These are phyloP conservation scores for Conopomorpha cramerella DNA, from an alignment of 1,140 invertebrate genomes.

Conservation along the genomic window DNA sequence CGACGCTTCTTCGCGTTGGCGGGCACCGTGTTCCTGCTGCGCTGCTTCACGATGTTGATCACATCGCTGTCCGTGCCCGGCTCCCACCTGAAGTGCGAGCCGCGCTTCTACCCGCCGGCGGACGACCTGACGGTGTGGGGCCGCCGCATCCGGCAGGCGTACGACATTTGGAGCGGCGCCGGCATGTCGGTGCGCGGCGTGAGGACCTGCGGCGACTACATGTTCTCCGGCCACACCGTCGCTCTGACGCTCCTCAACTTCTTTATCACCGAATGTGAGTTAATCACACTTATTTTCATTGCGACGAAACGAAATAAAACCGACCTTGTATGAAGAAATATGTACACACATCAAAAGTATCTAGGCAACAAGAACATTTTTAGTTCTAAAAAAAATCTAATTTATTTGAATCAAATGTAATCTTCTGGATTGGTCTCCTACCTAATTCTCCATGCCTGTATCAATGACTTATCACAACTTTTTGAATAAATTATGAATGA, in stretches of 20 bases:
- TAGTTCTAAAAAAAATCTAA: too few relatives aligned
- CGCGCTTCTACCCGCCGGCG: conserved; percentile 70
- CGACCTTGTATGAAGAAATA: too few relatives aligned
- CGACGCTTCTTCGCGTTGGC: conserved; percentile 93
- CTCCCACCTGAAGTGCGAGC: conserved; percentile 91
- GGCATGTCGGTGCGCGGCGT: conserved; percentile 98
- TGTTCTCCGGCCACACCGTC: conserved; percentile 99
- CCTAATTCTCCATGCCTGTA: too few relatives aligned
- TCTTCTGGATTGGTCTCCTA: too few relatives aligned
- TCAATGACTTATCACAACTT: too few relatives aligned
- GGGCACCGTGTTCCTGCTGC: conserved; percentile 94
- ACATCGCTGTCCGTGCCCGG: conserved; percentile 97
- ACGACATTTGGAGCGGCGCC: conserved; percentile 93
- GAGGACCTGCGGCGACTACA: conserved; percentile 97
- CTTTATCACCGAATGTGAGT: conserved; percentile 99
- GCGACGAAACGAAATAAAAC: neutral
- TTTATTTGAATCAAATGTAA: too few relatives aligned
- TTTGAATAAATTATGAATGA: too few relatives aligned
- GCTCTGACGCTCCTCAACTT: conserved; percentile 97
- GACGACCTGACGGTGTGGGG: conserved; percentile 56
- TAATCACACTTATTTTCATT: conserved; percentile 21
- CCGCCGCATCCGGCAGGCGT: conserved; percentile 71
- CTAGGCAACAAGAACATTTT: too few relatives aligned
- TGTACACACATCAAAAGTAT: too few relatives aligned
- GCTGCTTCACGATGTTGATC: conserved; percentile 98